Conservation (phyloP, 2,797 vertebrate genomes). For the Microhierax caerulescens region DNA sequence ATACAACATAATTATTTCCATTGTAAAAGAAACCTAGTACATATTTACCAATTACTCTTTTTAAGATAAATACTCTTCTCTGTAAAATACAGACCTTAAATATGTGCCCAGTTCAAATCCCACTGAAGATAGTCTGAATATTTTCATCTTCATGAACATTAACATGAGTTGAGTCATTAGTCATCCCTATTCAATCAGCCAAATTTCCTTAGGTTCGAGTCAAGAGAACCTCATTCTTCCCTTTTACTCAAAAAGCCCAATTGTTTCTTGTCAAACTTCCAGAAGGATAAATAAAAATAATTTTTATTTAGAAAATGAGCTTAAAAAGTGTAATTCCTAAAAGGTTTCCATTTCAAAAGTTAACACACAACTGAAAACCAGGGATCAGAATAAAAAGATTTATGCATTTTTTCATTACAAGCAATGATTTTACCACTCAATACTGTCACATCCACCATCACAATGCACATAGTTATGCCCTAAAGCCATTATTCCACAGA, state of each 20-base stretch:
- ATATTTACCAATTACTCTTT: neutral
- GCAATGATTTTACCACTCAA: neutral
- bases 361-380: neutral
- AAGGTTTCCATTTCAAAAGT: neutral
- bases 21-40: neutral
- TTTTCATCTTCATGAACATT: constrained; percentile 40
- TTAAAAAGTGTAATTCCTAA: neutral
- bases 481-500: neutral
- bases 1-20: neutral
- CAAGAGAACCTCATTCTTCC: constrained; percentile 40
- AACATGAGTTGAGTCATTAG: constrained; percentile 2
- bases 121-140: neutral
- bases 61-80: neutral
- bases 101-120: constrained; percentile 15
- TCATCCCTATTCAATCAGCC: constrained; percentile 20
- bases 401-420: neutral
- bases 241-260: constrained; percentile 36
- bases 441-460: neutral
- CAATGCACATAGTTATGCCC: neutral
- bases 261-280: constrained; percentile 22
- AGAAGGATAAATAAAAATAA: constrained; percentile 15
- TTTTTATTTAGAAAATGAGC: neutral
- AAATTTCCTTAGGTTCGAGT: constrained; percentile 8
- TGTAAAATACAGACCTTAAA: constrained; percentile 46
- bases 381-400: neutral